Conservation (phyloP, 2,113 vertebrate genomes). For the Manacus vitellinus region DNA sequence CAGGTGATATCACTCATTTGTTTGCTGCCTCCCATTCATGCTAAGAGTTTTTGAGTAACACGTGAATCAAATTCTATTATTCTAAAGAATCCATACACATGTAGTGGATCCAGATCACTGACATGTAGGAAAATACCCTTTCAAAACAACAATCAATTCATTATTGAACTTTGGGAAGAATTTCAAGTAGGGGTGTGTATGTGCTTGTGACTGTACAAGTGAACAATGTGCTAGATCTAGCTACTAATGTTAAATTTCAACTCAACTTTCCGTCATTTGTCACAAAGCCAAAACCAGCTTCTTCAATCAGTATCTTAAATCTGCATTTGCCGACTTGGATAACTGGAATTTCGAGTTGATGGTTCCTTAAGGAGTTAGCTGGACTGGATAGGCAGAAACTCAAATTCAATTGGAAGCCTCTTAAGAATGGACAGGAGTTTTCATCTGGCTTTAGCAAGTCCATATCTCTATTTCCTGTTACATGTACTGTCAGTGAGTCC, state of each 20-base stretch:
- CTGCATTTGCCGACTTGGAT: neutral
- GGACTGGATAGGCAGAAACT: neutral
- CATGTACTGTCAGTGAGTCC: neutral
- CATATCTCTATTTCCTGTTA: neutral
- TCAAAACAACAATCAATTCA: neutral
- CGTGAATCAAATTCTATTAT: rapidly evolving
- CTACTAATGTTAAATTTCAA: neutral
- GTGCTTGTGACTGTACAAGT: neutral
- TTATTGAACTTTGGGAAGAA: neutral
- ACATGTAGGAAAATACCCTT: neutral
- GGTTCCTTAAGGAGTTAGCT: neutral
- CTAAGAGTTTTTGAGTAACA: neutral
- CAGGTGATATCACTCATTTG: neutral
- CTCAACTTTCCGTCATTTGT: neutral
- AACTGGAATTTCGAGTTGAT: neutral
- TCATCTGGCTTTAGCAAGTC: neutral
- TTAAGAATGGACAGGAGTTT: neutral
- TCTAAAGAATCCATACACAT: neutral
- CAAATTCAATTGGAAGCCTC: neutral
- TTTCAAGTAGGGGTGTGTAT: neutral
- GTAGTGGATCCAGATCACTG: neutral
- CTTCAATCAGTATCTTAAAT: neutral
- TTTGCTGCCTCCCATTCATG: neutral
- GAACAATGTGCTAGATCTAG: neutral
- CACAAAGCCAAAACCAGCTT: neutral